Base-by-base conservation (phyloP, 2,797 vertebrate genomes). In the Tokudaia muenninki region DNA sequence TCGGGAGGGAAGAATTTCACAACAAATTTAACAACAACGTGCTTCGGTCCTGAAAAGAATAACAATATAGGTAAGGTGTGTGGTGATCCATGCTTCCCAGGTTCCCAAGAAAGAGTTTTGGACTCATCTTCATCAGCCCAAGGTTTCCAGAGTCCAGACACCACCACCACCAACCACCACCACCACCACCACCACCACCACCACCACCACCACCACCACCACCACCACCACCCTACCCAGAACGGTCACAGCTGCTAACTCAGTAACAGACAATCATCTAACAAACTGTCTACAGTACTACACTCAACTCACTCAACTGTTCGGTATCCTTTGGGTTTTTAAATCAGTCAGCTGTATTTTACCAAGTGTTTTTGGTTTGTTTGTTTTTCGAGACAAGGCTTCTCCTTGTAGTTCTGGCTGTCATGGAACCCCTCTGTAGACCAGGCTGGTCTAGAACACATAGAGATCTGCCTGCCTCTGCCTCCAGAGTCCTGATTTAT, bases 1-100 rank as follows among this genome's bases (percentile, higher is more conserved):
- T 99, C 99, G 1, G 99, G 99, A 26, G 99, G 99, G 95, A 99
- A 99, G 98, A 99, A 99, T 98, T 99, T 99, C 98, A 99, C 99
- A 96, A 99, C 99, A 96, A 99, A 99, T 98, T 99, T 99, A 96
- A 99, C 98, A 95, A 99, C 98, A 12, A 99, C 99, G 12, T 99
- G 99, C 97, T 99, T 99, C 6, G 99, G 99, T 97, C 99, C 99
- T 99, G 97, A 65, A 90, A 95, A 0, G 6, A 72, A 87, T 4
- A 55, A 67, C 77, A 79, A 70, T 37, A 94, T 34, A 26, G 91
- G 24, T 19, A 67, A 61, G 80, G 44, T 75, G 61, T 90, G 91
- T 93, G 95, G 1, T 41, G 93, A 93, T 96, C 21, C 57, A 59
- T 13, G 26, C 79, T 86, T 86, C 77, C n/a, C 82, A 86, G 26